phyloP scores from a whole-genome alignment of 2,888 invertebrate genomes.

The Oeneis ivallda region DNA sequence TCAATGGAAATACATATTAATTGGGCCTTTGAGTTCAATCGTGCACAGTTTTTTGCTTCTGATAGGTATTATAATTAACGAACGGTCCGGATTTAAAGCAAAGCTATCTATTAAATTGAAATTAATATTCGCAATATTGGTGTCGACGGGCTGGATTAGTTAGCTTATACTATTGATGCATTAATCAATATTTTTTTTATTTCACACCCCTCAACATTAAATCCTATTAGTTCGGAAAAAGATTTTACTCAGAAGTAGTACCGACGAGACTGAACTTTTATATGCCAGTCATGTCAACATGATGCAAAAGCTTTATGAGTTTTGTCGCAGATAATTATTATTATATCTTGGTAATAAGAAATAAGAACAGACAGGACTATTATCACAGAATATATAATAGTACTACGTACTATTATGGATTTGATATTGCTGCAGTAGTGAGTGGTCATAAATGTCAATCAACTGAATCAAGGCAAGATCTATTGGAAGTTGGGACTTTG shows the following conservation, averaged over 20 bases:
- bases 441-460: slow-evolving; percentile 65
- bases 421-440: slow-evolving; percentile 43
- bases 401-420: too few relatives aligned
- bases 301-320: too few relatives aligned
- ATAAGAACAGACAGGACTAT: not conserved
- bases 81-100: slow-evolving; percentile 2
- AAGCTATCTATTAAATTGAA: slow-evolving; percentile 9
- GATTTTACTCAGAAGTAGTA: too few relatives aligned
- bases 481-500: slow-evolving; percentile 52
- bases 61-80: slow-evolving; percentile 8
- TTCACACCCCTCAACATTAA: not conserved
- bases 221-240: not conserved
- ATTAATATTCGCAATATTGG: slow-evolving; percentile 18
- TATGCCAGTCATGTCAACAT: too few relatives aligned
- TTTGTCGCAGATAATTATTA: too few relatives aligned
- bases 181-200: not conserved
- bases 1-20: slow-evolving; percentile 25
- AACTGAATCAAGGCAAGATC: slow-evolving; percentile 63
- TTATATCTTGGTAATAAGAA: too few relatives aligned
- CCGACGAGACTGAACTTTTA: too few relatives aligned
- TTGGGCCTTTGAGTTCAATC: slow-evolving; percentile 18
- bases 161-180: not conserved
- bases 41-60: slow-evolving; percentile 5
- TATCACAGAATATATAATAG: too few relatives aligned
- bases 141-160: not conserved